A percentile compares a stretch with the other conserved stretches of the same genome.
Evolutionary conservation across 2,113 vertebrate genomes (phyloP).

Genomic region (Odobenus rosmarus): DNA sequence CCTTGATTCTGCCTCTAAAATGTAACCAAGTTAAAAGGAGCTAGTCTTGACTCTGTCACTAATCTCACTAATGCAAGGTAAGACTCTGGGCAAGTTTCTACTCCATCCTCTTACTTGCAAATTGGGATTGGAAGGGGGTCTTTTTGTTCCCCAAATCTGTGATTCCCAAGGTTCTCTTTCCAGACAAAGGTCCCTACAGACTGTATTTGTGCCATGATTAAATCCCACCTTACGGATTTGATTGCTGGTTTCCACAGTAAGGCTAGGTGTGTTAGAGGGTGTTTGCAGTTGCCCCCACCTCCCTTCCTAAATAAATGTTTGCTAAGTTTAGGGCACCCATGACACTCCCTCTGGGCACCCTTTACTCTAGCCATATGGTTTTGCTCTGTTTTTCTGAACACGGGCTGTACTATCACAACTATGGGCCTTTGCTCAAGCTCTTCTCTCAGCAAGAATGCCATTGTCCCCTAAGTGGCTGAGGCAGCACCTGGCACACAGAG

Average conservation of each 20-base stretch:
- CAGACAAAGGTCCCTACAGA: not conserved
- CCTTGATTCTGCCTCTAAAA: slow-evolving; percentile 47
- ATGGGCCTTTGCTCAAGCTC: slow-evolving; percentile 49
- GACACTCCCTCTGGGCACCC: not conserved
- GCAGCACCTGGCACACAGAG: slow-evolving; percentile 50
- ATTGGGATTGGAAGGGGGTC: not conserved
- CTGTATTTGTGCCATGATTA: slow-evolving; percentile 1
- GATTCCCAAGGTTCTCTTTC: slow-evolving; percentile 25
- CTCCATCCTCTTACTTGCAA: slow-evolving; percentile 16
- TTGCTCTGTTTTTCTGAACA: slow-evolving; percentile 52
- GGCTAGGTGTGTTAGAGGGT: not conserved
- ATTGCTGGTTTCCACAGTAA: slow-evolving; percentile 6
- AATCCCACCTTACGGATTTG: not conserved
- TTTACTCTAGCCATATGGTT: not conserved
- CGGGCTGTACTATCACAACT: not conserved
- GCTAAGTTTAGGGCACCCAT: slow-evolving; percentile 1
- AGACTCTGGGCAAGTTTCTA: not conserved
- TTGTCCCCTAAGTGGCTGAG: slow-evolving; percentile 36
- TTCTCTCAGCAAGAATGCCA: slow-evolving; percentile 53
- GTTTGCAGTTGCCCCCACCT: not conserved
- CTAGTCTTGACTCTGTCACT: slow-evolving; percentile 1
- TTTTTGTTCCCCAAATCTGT: slow-evolving; percentile 41
- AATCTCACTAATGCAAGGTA: slow-evolving; percentile 6
- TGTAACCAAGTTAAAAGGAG: not conserved
- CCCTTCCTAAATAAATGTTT: slow-evolving; percentile 39